Evolutionary conservation across 2,797 vertebrate genomes (phyloP).

Genomic region (Hemibagrus guttatus): DNA sequence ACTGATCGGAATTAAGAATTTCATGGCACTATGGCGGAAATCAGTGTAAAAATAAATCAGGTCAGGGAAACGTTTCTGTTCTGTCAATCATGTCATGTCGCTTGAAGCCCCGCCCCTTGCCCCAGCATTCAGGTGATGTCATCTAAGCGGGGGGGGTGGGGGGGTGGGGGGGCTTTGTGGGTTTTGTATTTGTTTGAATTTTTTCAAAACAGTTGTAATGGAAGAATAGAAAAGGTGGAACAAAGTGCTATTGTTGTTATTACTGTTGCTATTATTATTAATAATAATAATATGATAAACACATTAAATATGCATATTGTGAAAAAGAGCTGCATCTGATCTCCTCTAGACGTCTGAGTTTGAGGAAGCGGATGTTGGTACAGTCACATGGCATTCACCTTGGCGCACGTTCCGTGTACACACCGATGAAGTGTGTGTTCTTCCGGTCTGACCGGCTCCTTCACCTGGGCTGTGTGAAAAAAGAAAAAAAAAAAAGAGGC

Average conservation of each 20-base stretch:
- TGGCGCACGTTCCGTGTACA: slow-evolving; percentile 26
- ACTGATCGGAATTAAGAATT: neutral
- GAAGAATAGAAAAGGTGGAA: too few relatives aligned
- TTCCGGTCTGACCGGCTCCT: slow-evolving; percentile 69
- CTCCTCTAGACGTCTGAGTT: neutral
- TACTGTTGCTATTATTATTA: neutral
- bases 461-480: slow-evolving; percentile 27
- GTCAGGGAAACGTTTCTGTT: neutral
- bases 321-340: neutral
- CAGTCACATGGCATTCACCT: slow-evolving; percentile 42
- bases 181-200: neutral
- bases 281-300: neutral
- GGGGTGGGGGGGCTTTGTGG: neutral
- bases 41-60: neutral
- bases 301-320: neutral
- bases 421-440: slow-evolving; percentile 50
- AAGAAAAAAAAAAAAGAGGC: slow-evolving; percentile 8
- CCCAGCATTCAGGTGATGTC: neutral
- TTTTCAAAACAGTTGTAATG: too few relatives aligned
- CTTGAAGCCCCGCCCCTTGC: neutral
- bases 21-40: neutral
- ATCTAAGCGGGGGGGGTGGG: neutral
- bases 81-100: neutral
- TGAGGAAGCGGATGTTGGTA: slow-evolving; percentile 43
- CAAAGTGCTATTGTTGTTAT: too few relatives aligned